Base-by-base conservation (phyloP, 2,888 invertebrate genomes). In the Pristionchus fissidentatus region DNA sequence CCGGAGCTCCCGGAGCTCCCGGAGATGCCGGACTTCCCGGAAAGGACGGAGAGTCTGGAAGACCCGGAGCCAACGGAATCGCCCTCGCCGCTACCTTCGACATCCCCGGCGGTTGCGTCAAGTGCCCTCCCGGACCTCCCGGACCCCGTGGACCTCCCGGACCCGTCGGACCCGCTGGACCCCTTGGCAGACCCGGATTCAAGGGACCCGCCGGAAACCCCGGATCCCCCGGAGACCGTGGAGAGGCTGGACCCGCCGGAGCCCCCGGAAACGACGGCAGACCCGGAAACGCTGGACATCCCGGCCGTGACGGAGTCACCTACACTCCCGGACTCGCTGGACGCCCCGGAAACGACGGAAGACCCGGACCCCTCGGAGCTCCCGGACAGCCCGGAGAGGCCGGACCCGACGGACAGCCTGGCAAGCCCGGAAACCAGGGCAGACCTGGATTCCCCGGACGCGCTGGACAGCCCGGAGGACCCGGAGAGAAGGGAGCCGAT, bases 31-130 rank as follows among this genome's bases (percentile, higher is more conserved):
- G 89, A 87, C 81, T 85, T 35, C 81, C 86, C 49, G 89, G 89
- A 87, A 84, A 84, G 60, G 79, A 86, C 46, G 89, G 89, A 87
- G 87, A 87, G 70, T 83, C 87, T 83, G 89, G 89, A 84, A 85
- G 85, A 52, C 86, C 87, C 52, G 89, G 89, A 87, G 88, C 87
- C n/a, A 85, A 87, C 55, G 89, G 89, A 86, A 84, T 86, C 52
- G 84, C 88, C 75, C 87, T 89, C 60, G 88, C 88, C 62, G 85
- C 87, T 80, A 88, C 88, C 66, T 88, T 88, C 85, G 88, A 89
- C 49, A 87, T 89, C 85, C 89, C 89, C 70, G 89, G 89, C 55
- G 89, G 89, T 84, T 89, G 89, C 84, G 87, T 89, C 83, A 62
- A 82, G 81, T 78, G 89, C 84, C 87, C 88, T 83, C 86, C 88